These are phyloP conservation scores for Cephus pulcher DNA, from an alignment of 2,888 invertebrate genomes.

Conservation along the genomic window DNA sequence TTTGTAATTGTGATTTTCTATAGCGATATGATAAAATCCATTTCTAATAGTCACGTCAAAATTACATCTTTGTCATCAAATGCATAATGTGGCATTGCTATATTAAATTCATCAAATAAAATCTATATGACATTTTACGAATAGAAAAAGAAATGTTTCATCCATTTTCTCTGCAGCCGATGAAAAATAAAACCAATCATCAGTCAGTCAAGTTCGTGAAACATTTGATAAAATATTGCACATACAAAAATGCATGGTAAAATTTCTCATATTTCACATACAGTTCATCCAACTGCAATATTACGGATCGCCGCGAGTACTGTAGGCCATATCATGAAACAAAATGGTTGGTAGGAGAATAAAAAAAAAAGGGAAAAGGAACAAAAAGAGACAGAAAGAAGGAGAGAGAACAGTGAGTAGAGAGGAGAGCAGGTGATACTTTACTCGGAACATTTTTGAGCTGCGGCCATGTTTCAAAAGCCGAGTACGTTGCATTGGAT, in stretches of 20 bases:
- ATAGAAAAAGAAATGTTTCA: neutral
- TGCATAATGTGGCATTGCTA: neutral
- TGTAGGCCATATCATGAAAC: neutral
- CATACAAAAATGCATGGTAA: neutral
- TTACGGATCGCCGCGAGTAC: neutral
- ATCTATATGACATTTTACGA: neutral
- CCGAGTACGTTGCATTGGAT: constrained; percentile 4
- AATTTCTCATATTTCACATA: neutral
- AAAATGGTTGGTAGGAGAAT: neutral
- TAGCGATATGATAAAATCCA: neutral
- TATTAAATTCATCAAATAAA: neutral
- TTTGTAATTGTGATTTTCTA: neutral
- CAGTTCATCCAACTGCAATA: neutral
- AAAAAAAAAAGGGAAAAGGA: neutral
- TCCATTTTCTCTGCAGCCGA: neutral
- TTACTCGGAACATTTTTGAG: neutral
- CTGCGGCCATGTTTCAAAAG: neutral
- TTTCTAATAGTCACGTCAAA: neutral
- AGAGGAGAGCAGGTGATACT: constrained; percentile 4
- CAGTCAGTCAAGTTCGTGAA: neutral
- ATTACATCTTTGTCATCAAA: neutral
- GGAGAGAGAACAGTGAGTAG: neutral
- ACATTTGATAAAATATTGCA: neutral
- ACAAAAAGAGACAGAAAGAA: neutral
- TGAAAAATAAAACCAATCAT: neutral